A percentile compares a stretch with the other conserved stretches of the same genome.
phyloP scores from a whole-genome alignment of 2,113 vertebrate species.

The Gulo gulo region DNA sequence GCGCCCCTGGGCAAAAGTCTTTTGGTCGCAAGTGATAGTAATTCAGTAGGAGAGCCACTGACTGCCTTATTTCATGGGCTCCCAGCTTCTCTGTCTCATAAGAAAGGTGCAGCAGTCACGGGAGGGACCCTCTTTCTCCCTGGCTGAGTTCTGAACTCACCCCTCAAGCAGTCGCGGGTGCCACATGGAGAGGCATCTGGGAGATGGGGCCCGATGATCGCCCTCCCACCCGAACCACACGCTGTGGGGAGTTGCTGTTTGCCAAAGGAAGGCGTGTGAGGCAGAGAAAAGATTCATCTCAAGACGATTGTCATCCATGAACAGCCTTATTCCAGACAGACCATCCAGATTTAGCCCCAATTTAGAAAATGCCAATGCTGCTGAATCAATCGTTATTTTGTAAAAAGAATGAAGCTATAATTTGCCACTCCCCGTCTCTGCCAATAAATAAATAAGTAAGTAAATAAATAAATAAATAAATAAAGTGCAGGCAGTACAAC shows the following conservation, averaged over 20 bases:
- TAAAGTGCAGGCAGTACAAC: background rate
- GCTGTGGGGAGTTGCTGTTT: background rate
- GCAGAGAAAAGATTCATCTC: background rate
- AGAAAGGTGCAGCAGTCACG: background rate
- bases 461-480: too few species aligned
- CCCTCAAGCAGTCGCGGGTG: background rate
- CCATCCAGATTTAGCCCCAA: background rate
- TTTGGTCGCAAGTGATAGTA: background rate
- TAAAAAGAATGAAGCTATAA: background rate
- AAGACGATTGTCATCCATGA: background rate
- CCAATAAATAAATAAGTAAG: background rate
- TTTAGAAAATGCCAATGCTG: background rate
- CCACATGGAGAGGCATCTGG: background rate
- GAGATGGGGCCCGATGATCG: background rate
- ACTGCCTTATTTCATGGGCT: background rate
- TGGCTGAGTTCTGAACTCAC: background rate
- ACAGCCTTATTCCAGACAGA: background rate
- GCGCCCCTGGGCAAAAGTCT: background rate
- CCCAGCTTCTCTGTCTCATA: background rate
- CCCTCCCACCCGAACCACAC: background rate
- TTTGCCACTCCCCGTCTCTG: background rate
- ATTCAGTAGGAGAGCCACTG: background rate
- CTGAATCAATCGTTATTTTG: background rate
- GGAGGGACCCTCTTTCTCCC: background rate
- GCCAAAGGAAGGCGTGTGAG: background rate